Evolutionary conservation across 2,797 vertebrate species (phyloP).

Genomic region (Dendrocincla fuliginosa): DNA sequence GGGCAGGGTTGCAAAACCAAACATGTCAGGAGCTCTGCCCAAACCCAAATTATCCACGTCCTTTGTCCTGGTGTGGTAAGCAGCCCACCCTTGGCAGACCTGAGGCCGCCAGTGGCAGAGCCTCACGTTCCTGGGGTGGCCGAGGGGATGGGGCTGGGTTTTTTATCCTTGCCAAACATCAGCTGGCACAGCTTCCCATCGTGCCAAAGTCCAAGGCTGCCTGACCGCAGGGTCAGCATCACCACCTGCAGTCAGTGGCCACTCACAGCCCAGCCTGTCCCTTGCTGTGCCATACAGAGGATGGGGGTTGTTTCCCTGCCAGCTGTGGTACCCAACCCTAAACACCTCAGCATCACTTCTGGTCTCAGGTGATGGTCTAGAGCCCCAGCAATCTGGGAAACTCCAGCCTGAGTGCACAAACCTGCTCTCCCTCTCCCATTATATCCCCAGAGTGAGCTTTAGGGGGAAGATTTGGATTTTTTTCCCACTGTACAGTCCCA

Average conservation of each 20-base stretch:
- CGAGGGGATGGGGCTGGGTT: background rate
- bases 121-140: rapidly evolving
- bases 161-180: background rate
- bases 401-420: background rate
- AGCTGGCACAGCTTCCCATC: background rate
- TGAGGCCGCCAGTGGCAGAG: background rate
- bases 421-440: background rate
- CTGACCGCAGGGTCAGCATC: rapidly evolving
- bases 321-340: rapidly evolving
- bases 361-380: background rate
- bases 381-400: background rate
- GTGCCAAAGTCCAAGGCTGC: constrained; percentile 24
- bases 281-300: rapidly evolving
- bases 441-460: background rate
- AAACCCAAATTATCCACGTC: background rate
- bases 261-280: background rate
- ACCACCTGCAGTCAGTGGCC: background rate
- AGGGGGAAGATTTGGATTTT: background rate
- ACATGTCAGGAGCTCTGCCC: background rate
- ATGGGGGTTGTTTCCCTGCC: background rate
- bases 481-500: background rate
- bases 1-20: constrained; percentile 11
- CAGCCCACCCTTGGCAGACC: background rate
- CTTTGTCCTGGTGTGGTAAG: rapidly evolving
- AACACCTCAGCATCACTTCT: background rate